Conservation (phyloP, 2,113 vertebrate genomes). For the Muntiacus muntjak region DNA sequence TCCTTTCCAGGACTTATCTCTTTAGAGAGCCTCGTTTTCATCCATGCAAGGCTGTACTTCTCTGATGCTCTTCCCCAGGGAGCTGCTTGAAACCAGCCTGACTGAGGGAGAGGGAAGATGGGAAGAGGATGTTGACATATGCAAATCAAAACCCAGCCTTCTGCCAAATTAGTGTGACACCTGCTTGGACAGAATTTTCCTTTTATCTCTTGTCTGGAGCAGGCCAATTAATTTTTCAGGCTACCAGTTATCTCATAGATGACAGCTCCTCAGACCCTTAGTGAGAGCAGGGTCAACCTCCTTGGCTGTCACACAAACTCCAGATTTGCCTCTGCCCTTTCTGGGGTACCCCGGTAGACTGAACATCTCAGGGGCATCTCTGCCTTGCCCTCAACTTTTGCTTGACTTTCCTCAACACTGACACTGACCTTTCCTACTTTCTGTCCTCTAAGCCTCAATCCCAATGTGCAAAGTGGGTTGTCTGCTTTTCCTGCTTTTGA, state of each 20-base stretch:
- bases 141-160: conserved; percentile 50
- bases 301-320: neutral
- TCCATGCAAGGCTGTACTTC: neutral
- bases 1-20: conserved; percentile 8
- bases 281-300: neutral
- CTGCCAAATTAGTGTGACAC: conserved; percentile 53
- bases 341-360: neutral
- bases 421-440: neutral
- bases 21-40: conserved; percentile 15
- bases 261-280: neutral
- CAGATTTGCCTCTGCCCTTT: neutral
- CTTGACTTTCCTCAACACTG: neutral
- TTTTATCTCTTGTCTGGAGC: conserved; percentile 43
- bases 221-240: conserved; percentile 53
- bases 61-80: conserved; percentile 20
- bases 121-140: conserved; percentile 41
- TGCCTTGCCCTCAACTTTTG: neutral
- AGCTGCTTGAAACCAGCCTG: conserved; percentile 37
- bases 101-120: neutral
- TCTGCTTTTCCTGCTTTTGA: neutral
- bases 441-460: neutral
- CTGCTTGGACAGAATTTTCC: conserved; percentile 50
- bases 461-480: neutral
- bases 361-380: neutral
- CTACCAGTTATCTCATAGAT: conserved; percentile 7